Percentiles rank a stretch among this genome's conserved stretches.
Evolutionary conservation across 2,113 vertebrate genomes (phyloP).

Genomic region (Galemys pyrenaicus): DNA sequence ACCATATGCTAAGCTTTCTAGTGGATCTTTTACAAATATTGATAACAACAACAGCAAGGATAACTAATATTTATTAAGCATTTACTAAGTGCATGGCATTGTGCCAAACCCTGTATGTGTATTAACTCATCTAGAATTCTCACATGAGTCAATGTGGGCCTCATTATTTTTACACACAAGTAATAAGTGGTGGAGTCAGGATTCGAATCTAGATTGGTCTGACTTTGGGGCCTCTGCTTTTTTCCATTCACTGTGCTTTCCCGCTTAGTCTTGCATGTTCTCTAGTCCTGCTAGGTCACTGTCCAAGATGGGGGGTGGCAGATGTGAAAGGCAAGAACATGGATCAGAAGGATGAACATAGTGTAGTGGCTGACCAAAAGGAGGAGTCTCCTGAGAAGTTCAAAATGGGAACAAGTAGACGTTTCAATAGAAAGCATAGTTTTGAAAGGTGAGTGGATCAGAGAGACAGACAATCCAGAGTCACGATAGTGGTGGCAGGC

Average conservation of each 20-base stretch:
- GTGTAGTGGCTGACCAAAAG: background rate
- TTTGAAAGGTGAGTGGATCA: background rate
- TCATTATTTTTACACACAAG: slow-evolving; percentile 48
- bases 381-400: background rate
- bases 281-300: background rate
- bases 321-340: background rate
- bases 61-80: slow-evolving; percentile 71
- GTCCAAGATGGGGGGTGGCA: background rate
- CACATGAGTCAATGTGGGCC: background rate
- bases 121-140: slow-evolving; percentile 34
- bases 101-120: background rate
- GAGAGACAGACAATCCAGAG: background rate
- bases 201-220: background rate
- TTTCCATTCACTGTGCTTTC: background rate
- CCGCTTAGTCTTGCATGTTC: background rate
- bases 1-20: slow-evolving; percentile 73
- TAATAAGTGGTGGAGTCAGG: background rate
- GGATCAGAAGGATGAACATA: background rate
- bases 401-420: background rate
- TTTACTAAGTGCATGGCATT: slow-evolving; percentile 47
- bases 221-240: background rate
- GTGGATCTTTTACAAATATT: slow-evolving; percentile 70
- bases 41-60: slow-evolving; percentile 63
- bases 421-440: background rate
- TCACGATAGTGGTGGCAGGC: background rate